Evolutionary conservation across 1,140 invertebrate genomes (phyloP).

Genomic region (Tyrophagus putrescentiae): DNA sequence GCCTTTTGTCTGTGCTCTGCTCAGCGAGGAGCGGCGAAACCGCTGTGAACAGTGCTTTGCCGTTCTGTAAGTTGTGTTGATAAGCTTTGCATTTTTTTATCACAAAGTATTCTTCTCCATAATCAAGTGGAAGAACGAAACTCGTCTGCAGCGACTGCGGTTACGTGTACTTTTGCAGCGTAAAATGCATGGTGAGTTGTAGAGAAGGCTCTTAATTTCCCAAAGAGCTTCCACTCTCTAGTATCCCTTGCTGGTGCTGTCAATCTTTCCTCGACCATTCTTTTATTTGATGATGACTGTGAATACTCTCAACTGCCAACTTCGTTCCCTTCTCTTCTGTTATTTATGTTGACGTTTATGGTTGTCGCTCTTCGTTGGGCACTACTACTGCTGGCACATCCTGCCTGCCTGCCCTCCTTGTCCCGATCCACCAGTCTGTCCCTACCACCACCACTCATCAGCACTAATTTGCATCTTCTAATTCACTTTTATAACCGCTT

Average conservation of each 20-base stretch:
- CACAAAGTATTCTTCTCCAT: neutral
- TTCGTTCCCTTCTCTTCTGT: no score
- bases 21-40: neutral
- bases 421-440: neutral
- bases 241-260: no score
- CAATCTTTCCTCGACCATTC: no score
- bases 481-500: neutral
- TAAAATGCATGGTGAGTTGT: neutral
- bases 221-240: no score
- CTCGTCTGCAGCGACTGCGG: neutral
- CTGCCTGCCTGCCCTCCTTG: neutral
- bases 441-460: neutral
- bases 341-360: no score
- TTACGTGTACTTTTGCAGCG: neutral
- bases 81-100: conserved; percentile 5
- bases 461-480: neutral
- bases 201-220: neutral
- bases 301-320: no score
- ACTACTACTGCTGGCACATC: neutral
- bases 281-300: no score
- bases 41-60: conserved; percentile 19
- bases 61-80: conserved; percentile 18
- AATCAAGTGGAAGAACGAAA: neutral
- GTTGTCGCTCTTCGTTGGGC: no score
- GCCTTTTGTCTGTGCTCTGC: conserved; percentile 18